phyloP scores from a whole-genome alignment of 2,888 invertebrate genomes.

The Frankliniella fusca region DNA sequence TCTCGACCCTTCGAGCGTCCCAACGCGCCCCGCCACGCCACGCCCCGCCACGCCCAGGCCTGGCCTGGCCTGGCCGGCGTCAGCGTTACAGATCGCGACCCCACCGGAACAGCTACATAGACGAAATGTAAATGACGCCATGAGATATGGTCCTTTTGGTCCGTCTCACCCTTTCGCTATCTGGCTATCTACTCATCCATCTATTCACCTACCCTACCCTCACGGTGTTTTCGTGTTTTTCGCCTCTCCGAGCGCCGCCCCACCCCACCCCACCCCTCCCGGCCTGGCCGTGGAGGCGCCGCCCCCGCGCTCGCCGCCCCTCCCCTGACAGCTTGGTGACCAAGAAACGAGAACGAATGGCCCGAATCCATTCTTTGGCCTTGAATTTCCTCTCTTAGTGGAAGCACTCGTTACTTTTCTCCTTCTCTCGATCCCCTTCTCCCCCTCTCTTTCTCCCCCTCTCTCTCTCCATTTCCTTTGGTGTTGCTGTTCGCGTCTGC shows the following conservation, averaged over 20 bases:
- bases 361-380: slow-evolving; percentile 12
- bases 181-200: not conserved
- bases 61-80: not conserved
- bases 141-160: slow-evolving; percentile 10
- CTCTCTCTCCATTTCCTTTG: not conserved
- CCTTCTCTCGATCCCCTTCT: not conserved
- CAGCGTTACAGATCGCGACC: not conserved
- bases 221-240: not conserved
- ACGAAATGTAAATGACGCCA: slow-evolving; percentile 18
- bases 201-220: not conserved
- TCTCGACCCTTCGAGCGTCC: too few relatives aligned
- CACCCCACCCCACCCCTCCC: not conserved
- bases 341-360: slow-evolving; percentile 12
- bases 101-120: slow-evolving; percentile 3
- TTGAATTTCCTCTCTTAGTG: slow-evolving; percentile 3
- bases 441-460: not conserved
- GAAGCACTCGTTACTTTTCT: not conserved
- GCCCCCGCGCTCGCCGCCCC: not conserved
- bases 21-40: too few relatives aligned
- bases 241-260: not conserved
- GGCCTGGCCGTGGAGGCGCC: not conserved
- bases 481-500: not conserved
- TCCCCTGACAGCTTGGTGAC: not conserved
- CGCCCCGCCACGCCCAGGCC: not conserved
- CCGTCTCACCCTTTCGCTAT: not conserved